Evolutionary conservation across 2,797 vertebrate genomes (phyloP), one percentile per base, ranked within the genome.

Genomic region (Pseudomugil tenellus): DNA sequence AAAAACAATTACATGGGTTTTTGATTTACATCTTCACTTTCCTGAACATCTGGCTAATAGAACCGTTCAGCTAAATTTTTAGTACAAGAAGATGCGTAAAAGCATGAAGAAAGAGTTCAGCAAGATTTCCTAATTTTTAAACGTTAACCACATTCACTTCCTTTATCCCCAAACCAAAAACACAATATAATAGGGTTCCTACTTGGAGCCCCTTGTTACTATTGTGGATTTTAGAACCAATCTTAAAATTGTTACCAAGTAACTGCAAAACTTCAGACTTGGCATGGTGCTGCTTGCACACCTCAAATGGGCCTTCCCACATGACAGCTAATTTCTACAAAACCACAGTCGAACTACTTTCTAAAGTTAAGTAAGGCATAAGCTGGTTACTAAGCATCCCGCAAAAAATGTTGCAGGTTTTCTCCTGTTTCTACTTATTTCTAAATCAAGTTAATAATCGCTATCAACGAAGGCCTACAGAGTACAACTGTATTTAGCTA

Each of bases 301-400:
- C 58, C 62, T 72, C 32, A 79, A 77, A 72, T 75, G 86, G 86
- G 87, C 86, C 87, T 88, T 65, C 72, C 65, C 79, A 84, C 84
- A 83, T 83, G 81, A 85, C 35, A 32, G 70, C 70, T 29, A 79
- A 73, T 79, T 76, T 75, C 63, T 62, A 59, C 70, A 37, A 35
- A 75, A 60, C 75, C 73, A 23, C 52, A 52, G 61, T 32, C 37
- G 46, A 72, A 65, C 48, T 63, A n/a, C 54, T 31, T 61, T 56
- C 57, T 17, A 10, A 26, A 54, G 23, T 54, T 17, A 14, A 41
- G 23, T 37, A 39, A 8, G 21, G 29, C 9, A 4, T 23, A 54
- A 5, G 6, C 34, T 19, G 16, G 31, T 8, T 16, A n/a, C 25
- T 23, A 21, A 59, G 23, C 12, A 6, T 4, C 21, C 6, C 19